Evolutionary conservation across 2,797 vertebrate genomes (phyloP).

Genomic region (Enteromius paludinosus): DNA sequence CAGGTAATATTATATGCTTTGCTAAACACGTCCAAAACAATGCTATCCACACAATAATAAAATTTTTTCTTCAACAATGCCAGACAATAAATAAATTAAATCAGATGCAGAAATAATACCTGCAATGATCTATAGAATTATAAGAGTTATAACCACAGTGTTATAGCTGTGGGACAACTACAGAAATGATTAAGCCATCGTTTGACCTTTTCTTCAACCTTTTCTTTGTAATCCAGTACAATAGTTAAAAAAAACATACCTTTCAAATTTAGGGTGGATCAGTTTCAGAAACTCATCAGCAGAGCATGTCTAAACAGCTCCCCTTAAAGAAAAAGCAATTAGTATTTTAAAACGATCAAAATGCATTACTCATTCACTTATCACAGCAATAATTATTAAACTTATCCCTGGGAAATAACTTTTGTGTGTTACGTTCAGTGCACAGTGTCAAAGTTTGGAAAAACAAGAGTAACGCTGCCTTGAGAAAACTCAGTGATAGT

Average conservation of each 20-base stretch:
- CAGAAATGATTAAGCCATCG: neutral
- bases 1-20: slow-evolving; percentile 79
- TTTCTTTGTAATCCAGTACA: neutral
- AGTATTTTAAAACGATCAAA: neutral
- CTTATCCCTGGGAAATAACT: neutral
- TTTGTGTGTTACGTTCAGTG: neutral
- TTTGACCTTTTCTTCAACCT: neutral
- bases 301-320: neutral
- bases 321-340: neutral
- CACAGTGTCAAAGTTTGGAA: neutral
- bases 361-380: neutral
- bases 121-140: neutral
- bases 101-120: neutral
- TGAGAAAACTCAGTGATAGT: neutral
- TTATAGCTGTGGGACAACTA: neutral
- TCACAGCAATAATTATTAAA: neutral
- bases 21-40: neutral
- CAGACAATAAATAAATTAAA: neutral
- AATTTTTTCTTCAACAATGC: neutral
- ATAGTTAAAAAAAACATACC: neutral
- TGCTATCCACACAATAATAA: neutral
- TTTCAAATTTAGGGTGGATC: neutral
- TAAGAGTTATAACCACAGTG: neutral
- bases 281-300: neutral
- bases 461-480: neutral